A percentile compares a stretch with the other conserved stretches of the same genome.
These are phyloP conservation scores for Nannoperca obscura DNA, from an alignment of 2,797 vertebrate genomes.

Conservation along the genomic window DNA sequence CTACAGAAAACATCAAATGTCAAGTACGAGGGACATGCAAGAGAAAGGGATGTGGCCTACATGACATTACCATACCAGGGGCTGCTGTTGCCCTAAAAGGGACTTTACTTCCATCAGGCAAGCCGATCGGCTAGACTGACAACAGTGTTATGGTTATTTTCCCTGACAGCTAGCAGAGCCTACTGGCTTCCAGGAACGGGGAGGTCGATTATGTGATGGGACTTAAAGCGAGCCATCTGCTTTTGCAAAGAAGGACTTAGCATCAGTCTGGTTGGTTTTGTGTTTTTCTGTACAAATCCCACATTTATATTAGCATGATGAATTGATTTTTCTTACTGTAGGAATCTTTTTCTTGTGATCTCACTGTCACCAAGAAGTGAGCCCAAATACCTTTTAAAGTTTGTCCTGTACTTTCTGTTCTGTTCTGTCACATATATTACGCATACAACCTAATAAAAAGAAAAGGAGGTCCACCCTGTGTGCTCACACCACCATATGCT, in stretches of 20 bases:
- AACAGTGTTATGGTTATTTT: conserved; percentile 81
- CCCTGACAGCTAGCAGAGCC: conserved; percentile 83
- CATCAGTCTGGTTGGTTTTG: conserved; percentile 29
- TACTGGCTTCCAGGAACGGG: conserved; percentile 71
- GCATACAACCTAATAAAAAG: conserved; percentile 3
- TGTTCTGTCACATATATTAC: conserved; percentile 5
- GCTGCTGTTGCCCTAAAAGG: conserved; percentile 73
- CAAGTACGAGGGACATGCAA: conserved; percentile 73
- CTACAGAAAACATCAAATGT: conserved; percentile 85
- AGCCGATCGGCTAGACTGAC: conserved; percentile 76
- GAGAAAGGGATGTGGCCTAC: conserved; percentile 74
- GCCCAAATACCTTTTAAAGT: neutral
- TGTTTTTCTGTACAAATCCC: conserved; percentile 20
- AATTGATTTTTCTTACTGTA: neutral
- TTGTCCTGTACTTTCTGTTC: neutral
- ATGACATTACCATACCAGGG: conserved; percentile 76
- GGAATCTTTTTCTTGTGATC: neutral
- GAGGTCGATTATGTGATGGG: conserved; percentile 70
- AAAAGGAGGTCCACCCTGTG: conserved; percentile 12
- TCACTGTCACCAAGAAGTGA: neutral
- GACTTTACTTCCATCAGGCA: conserved; percentile 69
- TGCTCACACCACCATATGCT: conserved; percentile 49
- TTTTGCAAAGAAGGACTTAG: conserved; percentile 50
- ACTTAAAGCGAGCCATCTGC: conserved; percentile 65
- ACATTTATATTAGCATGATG: conserved; percentile 5